A percentile compares a stretch with the other conserved stretches of the same genome.
phyloP scores from a whole-genome alignment of 2,113 vertebrate species.

The Edolisoma coerulescens region DNA sequence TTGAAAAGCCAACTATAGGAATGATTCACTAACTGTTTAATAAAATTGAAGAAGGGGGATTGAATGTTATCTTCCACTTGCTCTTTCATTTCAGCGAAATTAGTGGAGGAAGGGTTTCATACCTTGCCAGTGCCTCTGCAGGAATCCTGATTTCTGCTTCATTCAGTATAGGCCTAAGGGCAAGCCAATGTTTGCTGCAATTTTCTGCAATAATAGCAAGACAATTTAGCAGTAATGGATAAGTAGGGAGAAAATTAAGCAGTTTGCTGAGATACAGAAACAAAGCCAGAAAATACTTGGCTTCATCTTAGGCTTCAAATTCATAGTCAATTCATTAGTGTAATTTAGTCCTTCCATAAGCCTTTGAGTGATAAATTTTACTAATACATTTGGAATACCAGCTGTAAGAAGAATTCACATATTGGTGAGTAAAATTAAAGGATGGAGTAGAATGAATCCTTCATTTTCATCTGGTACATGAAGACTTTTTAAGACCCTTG shows the following conservation, averaged over 20 bases:
- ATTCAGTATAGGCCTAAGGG: constrained; percentile 44
- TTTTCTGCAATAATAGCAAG: constrained; percentile 73
- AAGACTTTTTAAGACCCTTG: constrained; percentile 57
- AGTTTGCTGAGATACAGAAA: constrained; percentile 69
- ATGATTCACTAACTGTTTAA: neutral
- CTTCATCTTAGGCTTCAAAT: constrained; percentile 70
- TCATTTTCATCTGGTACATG: constrained; percentile 57
- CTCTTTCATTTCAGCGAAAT: constrained; percentile 30
- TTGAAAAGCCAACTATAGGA: constrained; percentile 19
- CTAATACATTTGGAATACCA: constrained; percentile 69
- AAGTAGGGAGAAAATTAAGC: constrained; percentile 74
- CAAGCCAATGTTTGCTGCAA: constrained; percentile 65
- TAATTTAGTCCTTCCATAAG: constrained; percentile 69
- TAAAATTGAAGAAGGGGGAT: neutral
- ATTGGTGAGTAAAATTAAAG: constrained; percentile 70
- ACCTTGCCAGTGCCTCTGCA: constrained; percentile 35
- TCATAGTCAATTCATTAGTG: constrained; percentile 77
- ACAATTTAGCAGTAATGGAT: constrained; percentile 75
- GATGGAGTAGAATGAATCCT: constrained; percentile 57
- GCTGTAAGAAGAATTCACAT: constrained; percentile 69
- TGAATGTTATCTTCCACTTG: neutral
- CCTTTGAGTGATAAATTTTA: constrained; percentile 71
- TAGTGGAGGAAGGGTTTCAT: constrained; percentile 1
- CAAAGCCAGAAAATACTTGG: constrained; percentile 77
- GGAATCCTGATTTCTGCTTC: constrained; percentile 35